phyloP scores from a whole-genome alignment of 2,797 vertebrate genomes.

The Rhynchonycteris naso region DNA sequence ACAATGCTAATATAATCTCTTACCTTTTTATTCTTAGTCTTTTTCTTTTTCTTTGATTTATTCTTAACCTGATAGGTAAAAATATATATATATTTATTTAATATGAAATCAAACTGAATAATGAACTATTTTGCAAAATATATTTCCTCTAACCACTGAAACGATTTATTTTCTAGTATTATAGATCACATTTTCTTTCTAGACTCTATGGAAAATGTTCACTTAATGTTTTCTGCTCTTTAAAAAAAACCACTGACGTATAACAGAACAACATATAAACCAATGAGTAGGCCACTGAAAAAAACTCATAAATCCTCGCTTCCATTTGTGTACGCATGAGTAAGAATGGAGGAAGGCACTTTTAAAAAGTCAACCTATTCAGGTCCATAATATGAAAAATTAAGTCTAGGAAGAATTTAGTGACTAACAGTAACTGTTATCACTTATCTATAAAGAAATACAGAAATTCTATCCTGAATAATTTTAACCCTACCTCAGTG shows the following conservation, averaged over 20 bases:
- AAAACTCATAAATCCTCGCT: background rate
- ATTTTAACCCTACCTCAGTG: slow-evolving; percentile 38
- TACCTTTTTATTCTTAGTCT: slow-evolving; percentile 80
- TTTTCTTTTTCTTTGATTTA: slow-evolving; percentile 80
- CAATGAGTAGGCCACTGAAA: background rate
- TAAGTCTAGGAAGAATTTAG: slow-evolving; percentile 10
- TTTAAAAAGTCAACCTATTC: slow-evolving; percentile 42
- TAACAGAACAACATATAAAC: background rate
- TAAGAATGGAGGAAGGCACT: background rate
- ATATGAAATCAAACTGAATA: slow-evolving; percentile 36
- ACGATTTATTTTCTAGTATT: slow-evolving; percentile 35
- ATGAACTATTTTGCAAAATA: slow-evolving; percentile 33
- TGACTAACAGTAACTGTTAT: background rate
- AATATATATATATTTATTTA: slow-evolving; percentile 51
- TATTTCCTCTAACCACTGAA: slow-evolving; percentile 49
- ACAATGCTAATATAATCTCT: slow-evolving; percentile 42
- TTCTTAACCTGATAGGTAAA: slow-evolving; percentile 67
- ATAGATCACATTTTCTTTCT: slow-evolving; percentile 21
- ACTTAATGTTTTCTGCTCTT: slow-evolving; percentile 32
- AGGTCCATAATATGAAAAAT: background rate
- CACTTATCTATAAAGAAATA: background rate
- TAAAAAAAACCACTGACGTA: slow-evolving; percentile 27
- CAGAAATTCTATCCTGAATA: background rate
- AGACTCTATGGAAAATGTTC: slow-evolving; percentile 14
- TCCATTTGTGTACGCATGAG: background rate